A percentile compares a stretch with the other conserved stretches of the same genome.
Conservation (phyloP, 2,113 vertebrate species). For the Propithecus coquereli region DNA sequence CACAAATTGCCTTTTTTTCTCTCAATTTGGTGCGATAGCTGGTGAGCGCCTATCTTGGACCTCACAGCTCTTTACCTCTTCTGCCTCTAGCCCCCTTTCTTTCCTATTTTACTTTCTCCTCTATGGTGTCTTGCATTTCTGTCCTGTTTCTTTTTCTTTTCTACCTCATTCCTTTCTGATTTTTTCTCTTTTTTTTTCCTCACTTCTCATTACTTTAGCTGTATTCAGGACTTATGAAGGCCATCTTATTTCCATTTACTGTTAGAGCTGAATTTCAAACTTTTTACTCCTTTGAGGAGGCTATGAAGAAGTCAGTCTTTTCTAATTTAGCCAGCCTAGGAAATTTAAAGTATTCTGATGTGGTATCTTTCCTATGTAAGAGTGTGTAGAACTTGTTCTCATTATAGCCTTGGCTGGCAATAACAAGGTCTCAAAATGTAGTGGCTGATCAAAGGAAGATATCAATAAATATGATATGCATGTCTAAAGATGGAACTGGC, state of each 20-base stretch:
- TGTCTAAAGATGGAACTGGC: neutral
- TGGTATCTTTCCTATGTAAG: neutral
- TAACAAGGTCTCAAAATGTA: neutral
- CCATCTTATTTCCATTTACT: neutral
- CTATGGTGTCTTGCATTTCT: neutral
- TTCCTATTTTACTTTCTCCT: neutral
- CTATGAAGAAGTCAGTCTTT: neutral
- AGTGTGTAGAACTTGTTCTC: neutral
- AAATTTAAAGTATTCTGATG: neutral
- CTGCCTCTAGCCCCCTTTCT: neutral
- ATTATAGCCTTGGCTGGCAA: neutral
- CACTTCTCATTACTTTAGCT: neutral
- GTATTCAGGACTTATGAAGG: neutral
- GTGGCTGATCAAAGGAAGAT: neutral
- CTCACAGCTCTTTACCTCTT: neutral
- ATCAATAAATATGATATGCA: neutral
- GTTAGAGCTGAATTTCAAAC: neutral
- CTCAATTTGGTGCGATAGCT: neutral
- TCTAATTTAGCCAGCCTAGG: neutral
- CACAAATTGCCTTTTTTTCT: neutral
- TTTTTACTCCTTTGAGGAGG: neutral
- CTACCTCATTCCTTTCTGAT: neutral
- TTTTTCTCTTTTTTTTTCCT: neutral
- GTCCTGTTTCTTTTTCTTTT: neutral
- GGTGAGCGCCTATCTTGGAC: neutral